Base-by-base conservation (phyloP, 1,140 invertebrate genomes). In the Cheumatopsyche charites region DNA sequence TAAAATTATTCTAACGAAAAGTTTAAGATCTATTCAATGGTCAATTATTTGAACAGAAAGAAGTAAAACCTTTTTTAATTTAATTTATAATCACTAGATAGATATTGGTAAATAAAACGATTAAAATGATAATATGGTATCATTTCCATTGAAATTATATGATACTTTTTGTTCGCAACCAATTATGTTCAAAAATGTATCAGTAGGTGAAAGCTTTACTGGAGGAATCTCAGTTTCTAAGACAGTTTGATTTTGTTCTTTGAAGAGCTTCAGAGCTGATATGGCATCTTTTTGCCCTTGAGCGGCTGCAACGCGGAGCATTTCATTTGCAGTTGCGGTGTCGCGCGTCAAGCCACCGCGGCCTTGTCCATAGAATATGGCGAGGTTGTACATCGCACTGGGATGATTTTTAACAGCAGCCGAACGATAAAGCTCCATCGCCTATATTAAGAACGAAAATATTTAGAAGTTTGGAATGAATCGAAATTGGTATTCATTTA, bases 291-390 rank as follows among this genome's bases (percentile, higher is more conserved):
- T 67, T 71, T 88, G 86, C 1, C 88, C 88, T 72, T 88, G 80
- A 21, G 82, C 81, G 3, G 88, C 87, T n/a, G 88, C 88, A 71
- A 83, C 79, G 13, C 77, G 79, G 23, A 90, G 82, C 21, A 87
- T 82, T 17, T 82, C 71, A 9, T 82, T 82, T 1, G 88, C 88
- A 7, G 76, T 83, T 19, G 78, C 77, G 13, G 77, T 71, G 73
- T 88, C 82, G 9, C 79, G 73, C 11, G 79, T 63, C 0, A 89
- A 78, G 0, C 86, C 87, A 25, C 87, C 88, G 73, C 82, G 81
- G 1, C 88, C 88, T 78, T 89, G 87, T 7, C 86, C 88, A 79
- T 89, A 82, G 75, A 86, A 90, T 47, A 90, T 83, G 9, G 86
- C 88, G 36, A 89, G 80, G 75, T 90, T 90, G 78, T 89, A 90